Evolutionary conservation across 2,888 invertebrate genomes (phyloP), one percentile per base, ranked within the genome.

Genomic region (Cordilura impudica): DNA sequence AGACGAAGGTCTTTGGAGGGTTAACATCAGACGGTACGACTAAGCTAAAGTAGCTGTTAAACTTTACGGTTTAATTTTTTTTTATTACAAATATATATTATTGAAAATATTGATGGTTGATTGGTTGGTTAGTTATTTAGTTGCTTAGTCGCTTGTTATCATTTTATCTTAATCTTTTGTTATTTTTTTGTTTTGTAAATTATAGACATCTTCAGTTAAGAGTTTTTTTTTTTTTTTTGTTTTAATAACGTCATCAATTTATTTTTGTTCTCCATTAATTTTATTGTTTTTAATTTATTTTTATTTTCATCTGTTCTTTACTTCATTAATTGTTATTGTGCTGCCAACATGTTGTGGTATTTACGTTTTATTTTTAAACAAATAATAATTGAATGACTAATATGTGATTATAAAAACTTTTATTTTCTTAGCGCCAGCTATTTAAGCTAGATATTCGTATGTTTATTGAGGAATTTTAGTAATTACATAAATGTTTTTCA

Each of bases 211-310:
- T 72, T 69, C 26, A 66, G 31, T 75, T 51, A 69, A 21, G 35
- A 26, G 39, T 53, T 63, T 60, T 61, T 51, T 19, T 29, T 58
- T 4, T 26, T 26, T 60, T 29, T 58, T 4, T 26, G 18, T 60
- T 54, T 29, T 4, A 70, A 79, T 82, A 79, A 79, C 81, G 73
- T 82, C 82, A 82, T 82, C 79, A 73, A 63, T 65, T 67, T 82
- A 82, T 82, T 82, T 82, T 73, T 81, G 75, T 70, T 66, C 76
- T 6, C 5, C 47, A 60, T 35, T 72, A 58, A 66, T 66, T 49
- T 60, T 26, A 61, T 61, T 49, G 51, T 47, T 61, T 67, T 58
- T 61, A 16, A 26, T 23, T 45, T 12, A 26, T 16, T 67, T 29
- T 35, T 51, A 10, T 39, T 35, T 63, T 19, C 8, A 14, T 26